Percentiles rank a stretch among this genome's conserved stretches.
Conservation (phyloP, 2,888 invertebrate species). For the Drosophila birchii region DNA sequence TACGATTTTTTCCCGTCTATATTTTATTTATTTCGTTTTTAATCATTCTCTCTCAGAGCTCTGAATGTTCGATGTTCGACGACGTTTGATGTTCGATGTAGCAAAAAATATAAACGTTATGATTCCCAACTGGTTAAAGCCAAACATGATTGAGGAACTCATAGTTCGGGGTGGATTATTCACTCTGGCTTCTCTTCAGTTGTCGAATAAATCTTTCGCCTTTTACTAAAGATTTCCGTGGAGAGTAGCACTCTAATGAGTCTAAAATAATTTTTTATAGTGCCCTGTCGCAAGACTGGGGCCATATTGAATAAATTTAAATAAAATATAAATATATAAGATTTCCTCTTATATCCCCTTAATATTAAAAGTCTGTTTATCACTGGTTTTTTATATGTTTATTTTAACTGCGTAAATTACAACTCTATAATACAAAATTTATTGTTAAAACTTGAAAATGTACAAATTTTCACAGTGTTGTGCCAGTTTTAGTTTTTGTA, state of each 20-base stretch:
- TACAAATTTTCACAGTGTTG: constrained; percentile 62
- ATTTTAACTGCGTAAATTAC: constrained; percentile 74
- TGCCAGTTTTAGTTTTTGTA: constrained; percentile 14
- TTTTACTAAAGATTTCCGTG: constrained; percentile 93
- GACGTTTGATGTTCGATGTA: too few species aligned
- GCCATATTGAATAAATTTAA: constrained; percentile 18
- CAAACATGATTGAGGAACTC: too few species aligned
- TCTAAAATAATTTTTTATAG: constrained; percentile 85
- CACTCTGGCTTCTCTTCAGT: constrained; percentile 89
- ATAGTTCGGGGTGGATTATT: too few species aligned
- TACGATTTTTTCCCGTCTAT: too few species aligned
- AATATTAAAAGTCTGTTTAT: too few species aligned
- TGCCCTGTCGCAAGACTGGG: constrained; percentile 61
- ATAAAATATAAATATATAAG: too few species aligned
- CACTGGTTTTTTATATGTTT: constrained; percentile 42
- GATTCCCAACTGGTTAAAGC: too few species aligned
- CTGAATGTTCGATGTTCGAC: too few species aligned
- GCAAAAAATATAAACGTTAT: too few species aligned
- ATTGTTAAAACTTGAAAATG: constrained; percentile 63
- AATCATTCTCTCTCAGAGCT: too few species aligned
- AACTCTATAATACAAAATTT: constrained; percentile 80
- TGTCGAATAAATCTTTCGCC: constrained; percentile 91
- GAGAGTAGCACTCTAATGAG: constrained; percentile 90
- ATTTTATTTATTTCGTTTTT: too few species aligned
- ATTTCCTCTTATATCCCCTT: too few species aligned